Evolutionary conservation across 2,797 vertebrate species (phyloP), one percentile per base, ranked within the genome.

Genomic region (Phoxinus dragarum): DNA sequence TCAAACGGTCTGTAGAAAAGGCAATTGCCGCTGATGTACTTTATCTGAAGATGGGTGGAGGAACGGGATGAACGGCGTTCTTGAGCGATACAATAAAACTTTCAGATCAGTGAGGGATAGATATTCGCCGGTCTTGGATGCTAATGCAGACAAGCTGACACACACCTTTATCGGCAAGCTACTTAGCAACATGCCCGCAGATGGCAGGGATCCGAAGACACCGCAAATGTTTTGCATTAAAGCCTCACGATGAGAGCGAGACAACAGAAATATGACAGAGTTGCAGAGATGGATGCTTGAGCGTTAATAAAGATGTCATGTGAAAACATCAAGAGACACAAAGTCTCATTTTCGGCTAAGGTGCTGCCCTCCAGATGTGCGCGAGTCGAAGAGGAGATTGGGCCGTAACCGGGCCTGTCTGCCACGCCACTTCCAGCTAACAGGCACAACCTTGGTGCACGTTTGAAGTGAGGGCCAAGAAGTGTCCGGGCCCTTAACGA

Each of bases 291-390:
- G 89, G 91, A 86, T 90, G 92, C 91, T 88, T 88, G 82, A 92
- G 92, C 67, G 89, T 94, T 95, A 94, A 95, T 96, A 95, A 96
- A 96, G 95, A 95, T 94, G 94, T 96, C 95, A 95, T 86, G 90
- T 82, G 89, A 91, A 91, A 93, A 95, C 92, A 91, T 93, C 91
- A 91, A 91, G 92, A 95, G 94, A 95, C 92, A 91, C 94, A 93
- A 95, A 95, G 93, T 94, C 94, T 96, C 94, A 95, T 94, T 95
- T 94, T 94, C 89, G 90, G 93, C 89, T 91, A 90, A 93, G 91
- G 93, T 91, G 91, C 95, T 95, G 94, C 94, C 94, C 92, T 89
- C 93, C 96, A 96, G 95, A 96, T 96, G 96, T 96, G 93, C 82
- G 91, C 85, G 87, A 90, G 85, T 14, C 56, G 82, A 87, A 92